Percentiles rank a stretch among this genome's conserved stretches.
Evolutionary conservation across 1,140 invertebrate genomes (phyloP).

Genomic region (Adoxophyes honmai): DNA sequence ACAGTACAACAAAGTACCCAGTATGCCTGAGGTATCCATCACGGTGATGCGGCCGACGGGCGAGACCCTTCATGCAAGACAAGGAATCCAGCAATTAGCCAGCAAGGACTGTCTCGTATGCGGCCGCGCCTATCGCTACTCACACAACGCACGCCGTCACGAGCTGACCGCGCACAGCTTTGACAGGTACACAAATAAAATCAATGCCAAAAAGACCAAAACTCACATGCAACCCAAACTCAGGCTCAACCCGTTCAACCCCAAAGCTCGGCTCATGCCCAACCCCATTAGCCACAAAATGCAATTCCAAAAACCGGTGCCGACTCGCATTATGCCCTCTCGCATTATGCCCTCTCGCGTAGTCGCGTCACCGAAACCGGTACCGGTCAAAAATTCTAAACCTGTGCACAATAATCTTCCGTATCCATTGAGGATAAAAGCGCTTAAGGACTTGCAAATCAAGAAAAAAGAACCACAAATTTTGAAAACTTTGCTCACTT

Average conservation of each 20-base stretch:
- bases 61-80: constrained; percentile 57
- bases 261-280: constrained; percentile 66
- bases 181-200: constrained; percentile 75
- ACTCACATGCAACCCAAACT: constrained; percentile 59
- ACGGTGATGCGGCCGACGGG: constrained; percentile 64
- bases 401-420: constrained; percentile 56
- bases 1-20: constrained; percentile 35
- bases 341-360: constrained; percentile 50
- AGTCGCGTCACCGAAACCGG: constrained; percentile 53
- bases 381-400: constrained; percentile 55
- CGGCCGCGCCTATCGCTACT: constrained; percentile 70
- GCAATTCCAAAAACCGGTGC: constrained; percentile 53
- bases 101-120: constrained; percentile 74
- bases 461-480: constrained; percentile 75
- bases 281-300: constrained; percentile 68
- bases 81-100: constrained; percentile 70
- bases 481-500: constrained; percentile 67
- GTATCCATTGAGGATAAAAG: constrained; percentile 67
- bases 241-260: constrained; percentile 70
- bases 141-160: constrained; percentile 72
- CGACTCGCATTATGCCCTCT: constrained; percentile 49
- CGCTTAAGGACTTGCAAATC: constrained; percentile 68
- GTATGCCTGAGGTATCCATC: constrained; percentile 67
- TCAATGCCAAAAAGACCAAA: constrained; percentile 47
- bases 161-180: constrained; percentile 70